Percentiles rank a stretch among this genome's conserved stretches.
Conservation (phyloP, 1,140 invertebrate genomes). For the Orussus abietinus region DNA sequence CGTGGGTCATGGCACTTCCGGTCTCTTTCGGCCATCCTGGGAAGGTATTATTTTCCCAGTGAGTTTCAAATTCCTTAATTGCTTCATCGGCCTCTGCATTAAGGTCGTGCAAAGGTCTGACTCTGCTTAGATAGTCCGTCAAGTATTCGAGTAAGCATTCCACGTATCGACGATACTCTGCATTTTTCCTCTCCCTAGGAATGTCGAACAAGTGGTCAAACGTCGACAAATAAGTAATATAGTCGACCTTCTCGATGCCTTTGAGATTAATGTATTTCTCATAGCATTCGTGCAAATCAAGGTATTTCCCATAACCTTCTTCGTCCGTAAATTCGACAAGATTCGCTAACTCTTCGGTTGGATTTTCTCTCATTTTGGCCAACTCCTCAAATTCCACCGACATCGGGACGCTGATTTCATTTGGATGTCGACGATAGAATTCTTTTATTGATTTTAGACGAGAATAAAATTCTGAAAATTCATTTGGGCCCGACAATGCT, state of each 20-base stretch:
- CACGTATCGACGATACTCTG: slow-evolving; percentile 89
- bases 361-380: slow-evolving; percentile 83
- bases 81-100: slow-evolving; percentile 74
- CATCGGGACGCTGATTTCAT: slow-evolving; percentile 93
- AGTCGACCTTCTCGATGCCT: slow-evolving; percentile 95
- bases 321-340: slow-evolving; percentile 98
- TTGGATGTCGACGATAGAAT: slow-evolving; percentile 93
- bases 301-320: slow-evolving; percentile 98
- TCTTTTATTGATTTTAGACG: slow-evolving; percentile 93
- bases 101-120: slow-evolving; percentile 89
- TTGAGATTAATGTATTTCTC: slow-evolving; percentile 96
- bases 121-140: slow-evolving; percentile 76
- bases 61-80: slow-evolving; percentile 76
- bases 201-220: slow-evolving; percentile 98
- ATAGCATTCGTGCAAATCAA: slow-evolving; percentile 97
- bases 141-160: slow-evolving; percentile 84
- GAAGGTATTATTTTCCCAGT: slow-evolving; percentile 87
- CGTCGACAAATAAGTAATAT: slow-evolving; percentile 88
- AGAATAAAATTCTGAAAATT: slow-evolving; percentile 96
- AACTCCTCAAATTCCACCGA: slow-evolving; percentile 96
- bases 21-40: slow-evolving; percentile 98
- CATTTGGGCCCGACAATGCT: slow-evolving; percentile 92
- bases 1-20: slow-evolving; percentile 84
- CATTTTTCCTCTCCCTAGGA: slow-evolving; percentile 89
- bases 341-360: slow-evolving; percentile 72